Conservation (phyloP, 2,797 vertebrate genomes). For the Poeciliopsis presidionis region DNA sequence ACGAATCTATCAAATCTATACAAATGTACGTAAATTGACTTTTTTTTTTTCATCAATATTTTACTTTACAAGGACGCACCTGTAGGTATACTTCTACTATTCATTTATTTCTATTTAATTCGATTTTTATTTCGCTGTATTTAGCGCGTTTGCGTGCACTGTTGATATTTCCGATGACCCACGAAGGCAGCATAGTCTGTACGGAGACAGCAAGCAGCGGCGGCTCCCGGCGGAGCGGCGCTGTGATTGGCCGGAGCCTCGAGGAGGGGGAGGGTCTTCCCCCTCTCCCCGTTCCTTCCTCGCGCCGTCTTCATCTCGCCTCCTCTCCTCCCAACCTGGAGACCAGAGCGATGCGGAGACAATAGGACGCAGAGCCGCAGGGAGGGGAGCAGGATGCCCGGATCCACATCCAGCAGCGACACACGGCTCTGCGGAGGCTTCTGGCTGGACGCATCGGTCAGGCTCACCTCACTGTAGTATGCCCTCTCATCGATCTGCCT, state of each 20-base stretch:
- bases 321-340: slow-evolving; percentile 55
- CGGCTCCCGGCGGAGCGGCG: slow-evolving; percentile 58
- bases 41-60: background rate
- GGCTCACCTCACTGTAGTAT: slow-evolving; percentile 46
- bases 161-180: slow-evolving; percentile 8
- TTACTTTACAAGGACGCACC: background rate
- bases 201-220: slow-evolving; percentile 75
- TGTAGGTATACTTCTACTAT: background rate
- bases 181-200: slow-evolving; percentile 72
- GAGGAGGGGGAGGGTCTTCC: slow-evolving; percentile 3
- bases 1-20: background rate
- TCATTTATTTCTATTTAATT: background rate
- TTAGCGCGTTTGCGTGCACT: background rate
- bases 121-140: background rate
- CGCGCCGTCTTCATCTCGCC: background rate
- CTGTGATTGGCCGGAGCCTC: slow-evolving; percentile 67
- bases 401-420: slow-evolving; percentile 34
- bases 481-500: slow-evolving; percentile 22
- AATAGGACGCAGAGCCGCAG: slow-evolving; percentile 70
- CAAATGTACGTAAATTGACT: background rate
- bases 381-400: slow-evolving; percentile 63
- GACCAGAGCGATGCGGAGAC: slow-evolving; percentile 77
- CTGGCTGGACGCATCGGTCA: background rate
- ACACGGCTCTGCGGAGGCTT: slow-evolving; percentile 25
- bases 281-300: background rate